Conservation (phyloP, 2,888 invertebrate species). For the Caenorhabditis sinica region DNA sequence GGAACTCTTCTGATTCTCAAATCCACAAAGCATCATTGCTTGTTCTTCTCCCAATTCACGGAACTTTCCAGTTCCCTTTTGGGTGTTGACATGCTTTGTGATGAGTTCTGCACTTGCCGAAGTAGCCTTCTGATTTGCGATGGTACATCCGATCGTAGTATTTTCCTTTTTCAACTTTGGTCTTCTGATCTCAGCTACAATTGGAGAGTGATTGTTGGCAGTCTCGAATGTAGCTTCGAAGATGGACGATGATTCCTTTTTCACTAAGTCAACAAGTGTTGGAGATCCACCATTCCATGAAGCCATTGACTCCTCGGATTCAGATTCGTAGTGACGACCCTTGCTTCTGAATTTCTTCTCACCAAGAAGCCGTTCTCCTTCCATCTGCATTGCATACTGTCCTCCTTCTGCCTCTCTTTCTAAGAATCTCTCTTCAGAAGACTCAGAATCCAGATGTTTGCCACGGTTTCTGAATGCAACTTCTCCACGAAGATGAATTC, state of each 20-base stretch:
- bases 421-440: conserved; percentile 69
- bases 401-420: conserved; percentile 77
- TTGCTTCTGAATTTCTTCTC: conserved; percentile 65
- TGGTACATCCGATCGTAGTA: conserved; percentile 64
- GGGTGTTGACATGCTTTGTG: conserved; percentile 29
- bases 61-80: conserved; percentile 62
- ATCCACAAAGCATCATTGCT: conserved; percentile 77
- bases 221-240: conserved; percentile 81
- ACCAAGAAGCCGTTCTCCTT: conserved; percentile 73
- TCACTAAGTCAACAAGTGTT: conserved; percentile 77
- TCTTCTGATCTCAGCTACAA: conserved; percentile 53
- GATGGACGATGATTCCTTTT: conserved; percentile 79
- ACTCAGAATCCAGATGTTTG: conserved; percentile 71
- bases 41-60: conserved; percentile 73
- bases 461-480: conserved; percentile 67
- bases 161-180: conserved; percentile 70
- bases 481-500: conserved; percentile 76
- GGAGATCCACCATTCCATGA: conserved; percentile 74
- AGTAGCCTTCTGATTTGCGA: conserved; percentile 65
- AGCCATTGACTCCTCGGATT: conserved; percentile 69
- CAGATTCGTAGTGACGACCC: conserved; percentile 70
- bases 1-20: conserved; percentile 68
- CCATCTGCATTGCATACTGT: conserved; percentile 72
- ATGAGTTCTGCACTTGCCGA: conserved; percentile 54
- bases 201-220: conserved; percentile 68